These are phyloP conservation scores for Rattus rattus DNA, from an alignment of 2,113 vertebrate genomes.

Conservation along the genomic window DNA sequence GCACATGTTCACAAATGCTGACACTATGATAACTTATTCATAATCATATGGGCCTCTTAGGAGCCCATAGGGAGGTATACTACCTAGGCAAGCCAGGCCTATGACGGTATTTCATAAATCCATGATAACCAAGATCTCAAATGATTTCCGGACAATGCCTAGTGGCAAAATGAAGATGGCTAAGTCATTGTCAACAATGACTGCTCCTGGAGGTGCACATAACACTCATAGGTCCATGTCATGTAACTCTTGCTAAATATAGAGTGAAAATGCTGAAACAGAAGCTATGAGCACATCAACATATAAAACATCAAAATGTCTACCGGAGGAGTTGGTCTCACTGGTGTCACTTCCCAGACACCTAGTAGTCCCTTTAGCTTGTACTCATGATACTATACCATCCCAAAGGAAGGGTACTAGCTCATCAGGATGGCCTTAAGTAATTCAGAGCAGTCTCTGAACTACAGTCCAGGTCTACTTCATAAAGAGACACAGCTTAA, in stretches of 20 bases:
- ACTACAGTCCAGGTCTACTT: neutral
- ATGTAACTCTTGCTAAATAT: conserved; percentile 3
- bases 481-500: conserved; percentile 9
- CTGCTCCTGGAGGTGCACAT: conserved; percentile 11
- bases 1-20: neutral
- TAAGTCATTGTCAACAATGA: conserved; percentile 41
- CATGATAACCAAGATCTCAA: conserved; percentile 45
- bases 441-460: neutral
- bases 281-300: neutral
- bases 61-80: neutral
- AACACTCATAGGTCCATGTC: neutral
- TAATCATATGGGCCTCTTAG: neutral
- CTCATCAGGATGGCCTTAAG: conserved; percentile 20
- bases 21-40: neutral
- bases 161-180: conserved; percentile 37
- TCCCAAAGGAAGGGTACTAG: neutral
- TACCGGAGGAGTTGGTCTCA: neutral
- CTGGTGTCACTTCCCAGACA: neutral
- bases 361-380: conserved; percentile 3
- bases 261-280: neutral
- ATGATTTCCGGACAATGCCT: neutral
- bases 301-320: neutral
- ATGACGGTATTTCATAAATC: neutral
- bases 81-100: neutral
- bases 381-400: neutral